Evolutionary conservation across 2,113 vertebrate genomes (phyloP).

Genomic region (Melanotaenia duboulayi): DNA sequence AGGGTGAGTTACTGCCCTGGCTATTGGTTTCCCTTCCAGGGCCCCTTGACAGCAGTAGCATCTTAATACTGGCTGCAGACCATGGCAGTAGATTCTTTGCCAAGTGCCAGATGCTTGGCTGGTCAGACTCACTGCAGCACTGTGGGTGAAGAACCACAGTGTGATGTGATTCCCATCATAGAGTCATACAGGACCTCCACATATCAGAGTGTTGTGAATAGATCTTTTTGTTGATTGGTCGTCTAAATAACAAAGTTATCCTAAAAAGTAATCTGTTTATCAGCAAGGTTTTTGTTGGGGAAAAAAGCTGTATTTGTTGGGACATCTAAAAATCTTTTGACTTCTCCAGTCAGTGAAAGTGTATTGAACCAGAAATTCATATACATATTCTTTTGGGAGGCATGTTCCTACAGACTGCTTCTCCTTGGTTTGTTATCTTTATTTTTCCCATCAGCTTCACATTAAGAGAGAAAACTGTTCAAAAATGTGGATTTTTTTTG

Average conservation of each 20-base stretch:
- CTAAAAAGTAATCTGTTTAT: too few relatives aligned
- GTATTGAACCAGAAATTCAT: too few relatives aligned
- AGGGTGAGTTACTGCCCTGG: constrained; percentile 66
- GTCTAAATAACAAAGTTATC: too few relatives aligned
- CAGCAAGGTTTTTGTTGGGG: background rate
- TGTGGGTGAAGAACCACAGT: background rate
- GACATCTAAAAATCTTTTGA: too few relatives aligned
- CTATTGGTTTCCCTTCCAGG: constrained; percentile 61
- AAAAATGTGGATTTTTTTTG: too few relatives aligned
- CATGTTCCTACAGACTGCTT: too few relatives aligned
- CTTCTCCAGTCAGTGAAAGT: background rate
- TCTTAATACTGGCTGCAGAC: constrained; percentile 69
- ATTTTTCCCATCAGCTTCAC: too few relatives aligned
- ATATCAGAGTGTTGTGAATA: background rate
- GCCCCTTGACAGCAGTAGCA: constrained; percentile 70
- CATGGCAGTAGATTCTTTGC: constrained; percentile 52
- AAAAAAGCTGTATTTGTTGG: background rate
- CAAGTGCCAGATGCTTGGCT: constrained; percentile 62
- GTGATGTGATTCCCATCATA: constrained; percentile 1
- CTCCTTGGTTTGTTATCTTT: too few relatives aligned
- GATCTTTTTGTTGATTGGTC: too few relatives aligned
- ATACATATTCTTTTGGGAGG: too few relatives aligned
- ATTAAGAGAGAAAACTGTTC: too few relatives aligned
- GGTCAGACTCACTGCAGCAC: constrained; percentile 27
- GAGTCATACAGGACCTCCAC: background rate